Conservation (phyloP, 2,888 invertebrate species). For the Labia minor region DNA sequence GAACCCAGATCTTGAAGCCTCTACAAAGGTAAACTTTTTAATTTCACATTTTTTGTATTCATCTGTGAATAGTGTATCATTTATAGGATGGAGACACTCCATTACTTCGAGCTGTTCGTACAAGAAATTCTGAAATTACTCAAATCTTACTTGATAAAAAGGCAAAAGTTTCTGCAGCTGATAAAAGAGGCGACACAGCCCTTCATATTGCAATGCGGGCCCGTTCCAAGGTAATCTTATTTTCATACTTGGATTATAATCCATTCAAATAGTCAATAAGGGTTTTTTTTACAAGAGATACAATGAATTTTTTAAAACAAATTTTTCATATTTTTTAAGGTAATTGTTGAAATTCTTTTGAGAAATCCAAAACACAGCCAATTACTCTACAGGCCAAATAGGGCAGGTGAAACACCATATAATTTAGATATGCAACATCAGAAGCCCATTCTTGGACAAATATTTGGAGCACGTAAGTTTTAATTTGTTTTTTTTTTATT, state of each 20-base stretch:
- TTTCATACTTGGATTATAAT: background rate
- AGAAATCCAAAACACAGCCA: slow-evolving; percentile 94
- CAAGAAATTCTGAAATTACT: slow-evolving; percentile 81
- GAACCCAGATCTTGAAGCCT: slow-evolving; percentile 87
- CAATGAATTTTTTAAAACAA: no score
- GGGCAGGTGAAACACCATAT: slow-evolving; percentile 92
- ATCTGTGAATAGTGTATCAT: slow-evolving; percentile 17
- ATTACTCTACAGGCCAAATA: slow-evolving; percentile 84
- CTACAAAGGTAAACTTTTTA: slow-evolving; percentile 58
- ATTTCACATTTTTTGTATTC: background rate
- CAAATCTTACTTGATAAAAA: slow-evolving; percentile 82
- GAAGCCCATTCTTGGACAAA: slow-evolving; percentile 88
- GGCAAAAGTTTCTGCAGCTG: slow-evolving; percentile 84
- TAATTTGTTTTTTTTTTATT: no score
- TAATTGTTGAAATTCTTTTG: slow-evolving; percentile 84
- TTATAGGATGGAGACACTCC: slow-evolving; percentile 84
- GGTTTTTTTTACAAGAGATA: background rate
- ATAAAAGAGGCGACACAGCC: slow-evolving; percentile 86
- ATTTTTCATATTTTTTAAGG: slow-evolving; percentile 28
- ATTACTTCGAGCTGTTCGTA: slow-evolving; percentile 79
- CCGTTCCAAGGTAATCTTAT: slow-evolving; percentile 62
- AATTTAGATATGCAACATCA: slow-evolving; percentile 92
- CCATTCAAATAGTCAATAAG: background rate
- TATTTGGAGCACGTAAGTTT: slow-evolving; percentile 76
- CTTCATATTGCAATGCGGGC: slow-evolving; percentile 94